Base-by-base conservation (phyloP, 2,888 invertebrate genomes). In the Cataglyphis livida region DNA sequence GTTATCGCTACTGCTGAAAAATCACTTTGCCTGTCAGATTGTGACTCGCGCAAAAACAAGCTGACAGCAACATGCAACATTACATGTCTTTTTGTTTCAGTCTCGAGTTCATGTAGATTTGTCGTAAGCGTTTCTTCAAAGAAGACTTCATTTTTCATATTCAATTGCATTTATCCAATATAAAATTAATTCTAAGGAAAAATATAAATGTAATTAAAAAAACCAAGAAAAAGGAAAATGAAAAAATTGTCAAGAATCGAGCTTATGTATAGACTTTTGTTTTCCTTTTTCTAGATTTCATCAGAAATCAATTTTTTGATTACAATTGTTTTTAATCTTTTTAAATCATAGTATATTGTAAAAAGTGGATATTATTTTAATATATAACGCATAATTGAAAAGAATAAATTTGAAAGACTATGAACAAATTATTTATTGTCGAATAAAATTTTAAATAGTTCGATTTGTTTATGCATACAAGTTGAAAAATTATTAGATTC, bases 1-100 rank as follows among this genome's bases (percentile, higher is more conserved):
- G 38, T 48, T 57, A 35, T 82, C 82, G 35, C 89, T 88, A 85
- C 93, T 93, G 84, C 93, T 94, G 90, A 87, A 92, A 93, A 92
- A 86, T 79, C 78, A 88, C 87, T 87, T 88, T 83, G 51, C 70
- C 81, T 71, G 68, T 89, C 82, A 89, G 86, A 32, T 44, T 28
- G 15, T 54, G 61, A 65, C 62, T 62, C 21, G 10, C 21, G 6
- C 61, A 35, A 74, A 21, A 54, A 15, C 48, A 51, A n/a, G 21
- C 21, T 54, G 70, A 21, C 9, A 74, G 44, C 54, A 15, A 51
- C 82, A 86, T 86, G 79, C 81, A 82, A 44, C 18, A 57, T 71
- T 10, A 35, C 21, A 32, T 25, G 6, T 57, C 18, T 68, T 7
- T 51, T 38, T 62, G 15, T 74, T 54, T 62, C 51, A 75, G n/a